Evolutionary conservation across 2,113 vertebrate species (phyloP), one percentile per base, ranked within the genome.

Genomic region (Limanda limanda): DNA sequence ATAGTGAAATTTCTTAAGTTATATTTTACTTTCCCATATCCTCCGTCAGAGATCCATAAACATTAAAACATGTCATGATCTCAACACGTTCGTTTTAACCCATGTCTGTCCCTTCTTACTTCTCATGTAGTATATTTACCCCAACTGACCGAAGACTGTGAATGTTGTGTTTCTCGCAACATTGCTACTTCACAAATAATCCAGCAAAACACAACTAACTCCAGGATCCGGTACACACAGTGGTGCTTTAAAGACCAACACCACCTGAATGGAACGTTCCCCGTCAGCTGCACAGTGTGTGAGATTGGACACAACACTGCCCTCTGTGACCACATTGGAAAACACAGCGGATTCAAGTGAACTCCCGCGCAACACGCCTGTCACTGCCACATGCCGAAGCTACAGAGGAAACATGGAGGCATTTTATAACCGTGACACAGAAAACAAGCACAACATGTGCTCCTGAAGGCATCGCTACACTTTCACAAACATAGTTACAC

Each of bases 281-380:
- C 10, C 40, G 11, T 42, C 11, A 13, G 47, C 14, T 18, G 47
- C 47, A 51, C 5, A 54, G 18, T 54, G 18, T 8, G 20, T 7
- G 20, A 18, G 17, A 17, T 18, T n/a, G 56, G 48, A 68, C 68
- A n/a, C 84, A 89, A 78, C 5, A 83, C 85, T 70, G 91, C 88
- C 87, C 85, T 55, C 84, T 88, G 52, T 35, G 88, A 51, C 48
- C 75, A 58, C 1, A 13, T 0, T 35, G 71, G 40, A 37, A 75
- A 89, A 79, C 68, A 87, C 61, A 23, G 23, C 3, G 42, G 20
- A 89, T 89, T 91, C 84, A 91, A 89, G 81, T 61, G 65, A 90
- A 90, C 74, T 92, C 89, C 92, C 88, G 92, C 92, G 89, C 90
- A 91, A 85, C 82, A 4, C 58, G 45, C 35, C 78, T 74, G 85